Percentiles rank a stretch among this genome's conserved stretches.
phyloP scores from a whole-genome alignment of 2,113 vertebrate species.

The western clawed frog (Xenopus tropicalis) region UCB_Xtro_10.0 CM004448.2:31942501-31943000 shows the following conservation, averaged over 20 bases:
- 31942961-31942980: no score
- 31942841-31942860: slow-evolving; percentile 81
- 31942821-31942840: slow-evolving; percentile 91
- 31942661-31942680: slow-evolving; percentile 20
- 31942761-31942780: slow-evolving; percentile 71
- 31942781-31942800: slow-evolving; percentile 68
- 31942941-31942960: neutral
- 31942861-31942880: slow-evolving; percentile 84
- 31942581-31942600: no score
- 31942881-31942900: slow-evolving; percentile 61
- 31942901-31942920: slow-evolving; percentile 57
- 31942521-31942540: no score
- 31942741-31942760: slow-evolving; percentile 84
- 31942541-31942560: slow-evolving; percentile 47
- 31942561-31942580: no score
- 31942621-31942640: no score
- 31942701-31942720: slow-evolving; percentile 6
- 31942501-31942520: no score
- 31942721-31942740: slow-evolving; percentile 79
- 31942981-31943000: no score
- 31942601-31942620: no score
- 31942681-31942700: slow-evolving; percentile 50
- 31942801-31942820: slow-evolving; percentile 69
- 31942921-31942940: slow-evolving; percentile 41
- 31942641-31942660: no score